Percentiles rank a stretch among this genome's conserved stretches.
These are phyloP conservation scores for Gnathonemus longibarbis DNA, from an alignment of 2,113 vertebrate species.

Conservation along the genomic window DNA sequence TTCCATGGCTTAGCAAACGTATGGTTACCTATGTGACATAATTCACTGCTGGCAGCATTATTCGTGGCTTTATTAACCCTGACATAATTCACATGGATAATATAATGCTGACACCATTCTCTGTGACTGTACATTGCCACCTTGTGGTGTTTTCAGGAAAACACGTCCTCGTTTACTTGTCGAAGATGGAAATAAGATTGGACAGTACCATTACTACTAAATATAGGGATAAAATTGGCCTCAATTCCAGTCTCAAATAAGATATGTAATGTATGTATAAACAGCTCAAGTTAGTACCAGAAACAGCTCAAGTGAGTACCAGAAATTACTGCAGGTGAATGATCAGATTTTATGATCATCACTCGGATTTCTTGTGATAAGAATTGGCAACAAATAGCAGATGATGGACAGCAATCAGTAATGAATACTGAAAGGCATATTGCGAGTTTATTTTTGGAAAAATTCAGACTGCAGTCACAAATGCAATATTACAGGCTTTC, in stretches of 20 bases:
- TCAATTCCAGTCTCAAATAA: neutral
- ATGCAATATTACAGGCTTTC: neutral
- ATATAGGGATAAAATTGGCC: neutral
- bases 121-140: neutral
- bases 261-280: neutral
- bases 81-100: neutral
- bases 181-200: neutral
- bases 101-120: neutral
- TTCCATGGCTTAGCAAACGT: neutral
- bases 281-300: neutral
- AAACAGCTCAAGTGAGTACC: neutral
- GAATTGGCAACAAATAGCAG: neutral
- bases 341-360: neutral
- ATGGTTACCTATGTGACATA: neutral
- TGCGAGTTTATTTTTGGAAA: neutral
- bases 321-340: neutral
- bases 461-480: neutral
- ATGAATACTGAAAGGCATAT: neutral
- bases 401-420: neutral
- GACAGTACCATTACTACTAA: neutral
- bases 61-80: neutral
- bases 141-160: neutral
- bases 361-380: neutral
- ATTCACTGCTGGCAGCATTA: neutral
- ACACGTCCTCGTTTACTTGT: neutral